Evolutionary conservation across 2,888 invertebrate species (phyloP).

Genomic region (Galerucella nymphaeae): DNA sequence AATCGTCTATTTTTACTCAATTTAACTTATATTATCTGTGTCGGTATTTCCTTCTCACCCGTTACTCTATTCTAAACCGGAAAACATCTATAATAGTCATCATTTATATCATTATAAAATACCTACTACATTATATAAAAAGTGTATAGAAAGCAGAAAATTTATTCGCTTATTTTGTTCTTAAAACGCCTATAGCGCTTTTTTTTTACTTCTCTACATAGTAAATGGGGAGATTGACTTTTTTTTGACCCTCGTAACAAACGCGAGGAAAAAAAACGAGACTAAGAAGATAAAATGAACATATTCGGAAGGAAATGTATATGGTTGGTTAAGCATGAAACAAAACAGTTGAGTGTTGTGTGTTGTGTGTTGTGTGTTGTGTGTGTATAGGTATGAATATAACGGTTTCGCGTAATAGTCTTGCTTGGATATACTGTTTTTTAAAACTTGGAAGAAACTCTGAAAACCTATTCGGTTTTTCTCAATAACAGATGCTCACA

Average conservation of each 20-base stretch:
- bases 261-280: not conserved
- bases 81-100: not conserved
- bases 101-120: not conserved
- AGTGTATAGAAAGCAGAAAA: not conserved
- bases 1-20: not conserved
- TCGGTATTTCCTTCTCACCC: not conserved
- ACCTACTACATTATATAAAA: not conserved
- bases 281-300: not conserved
- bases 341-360: constrained; percentile 4
- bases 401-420: not conserved
- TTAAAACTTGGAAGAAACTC: not conserved
- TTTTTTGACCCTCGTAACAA: not conserved
- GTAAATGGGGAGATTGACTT: not conserved
- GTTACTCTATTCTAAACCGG: not conserved
- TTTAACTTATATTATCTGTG: not conserved
- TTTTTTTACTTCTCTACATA: not conserved
- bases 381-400: constrained; percentile 8
- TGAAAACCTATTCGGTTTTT: not conserved
- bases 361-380: not conserved
- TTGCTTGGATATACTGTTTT: not conserved
- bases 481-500: not conserved
- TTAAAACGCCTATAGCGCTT: too few relatives aligned
- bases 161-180: not conserved
- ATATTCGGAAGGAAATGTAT: constrained; percentile 12
- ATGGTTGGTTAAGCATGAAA: constrained; percentile 9